Evolutionary conservation across 2,797 vertebrate genomes (phyloP), one percentile per base, ranked within the genome.

Genomic region (Allenopithecus nigroviridis): DNA sequence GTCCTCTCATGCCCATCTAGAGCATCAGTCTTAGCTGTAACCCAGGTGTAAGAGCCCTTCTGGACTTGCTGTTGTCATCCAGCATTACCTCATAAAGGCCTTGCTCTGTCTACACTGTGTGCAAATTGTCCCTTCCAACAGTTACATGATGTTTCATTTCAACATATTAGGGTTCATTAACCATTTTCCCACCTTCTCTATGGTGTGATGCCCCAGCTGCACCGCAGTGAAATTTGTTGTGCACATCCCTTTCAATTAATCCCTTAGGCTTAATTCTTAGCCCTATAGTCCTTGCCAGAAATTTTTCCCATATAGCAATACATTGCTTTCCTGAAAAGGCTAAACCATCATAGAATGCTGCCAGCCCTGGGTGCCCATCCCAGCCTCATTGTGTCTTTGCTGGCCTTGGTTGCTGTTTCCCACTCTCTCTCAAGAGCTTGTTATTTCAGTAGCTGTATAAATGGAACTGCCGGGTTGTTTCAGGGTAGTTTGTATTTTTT

Each of bases 311-410:
- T 33, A 14, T 50, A 17, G 41, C 24, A 4, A 26, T 21, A 53
- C 46, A 4, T 33, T 43, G 33, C 39, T 80, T 50, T 74, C 26
- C 43, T 46, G 57, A n/a, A 43, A 83, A 68, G 16, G 36, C 50
- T 5, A 12, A 14, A 21, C 36, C n/a, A 3, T 8, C 11, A 8
- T 6, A 33, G 64, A 19, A 28, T 43, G 41, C 8, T 1, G 2
- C 57, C 13, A 41, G 72, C 39, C 36, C 1, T 3, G 4, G 21
- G 43, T 64, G 28, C 39, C 33, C n/a, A 10, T 1, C 1, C 48
- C 17, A 55, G 83, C 39, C 36, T 81, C 8, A 0, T 33, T 36
- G 30, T 12, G 3, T 26, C 41, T 81, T 81, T 84, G 11, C n/a
- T 33, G 30, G 11, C 36, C 2, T 55, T 72, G 16, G 46, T 50